phyloP scores from a whole-genome alignment of 2,113 vertebrate genomes.

The Thomomys bottae region DNA sequence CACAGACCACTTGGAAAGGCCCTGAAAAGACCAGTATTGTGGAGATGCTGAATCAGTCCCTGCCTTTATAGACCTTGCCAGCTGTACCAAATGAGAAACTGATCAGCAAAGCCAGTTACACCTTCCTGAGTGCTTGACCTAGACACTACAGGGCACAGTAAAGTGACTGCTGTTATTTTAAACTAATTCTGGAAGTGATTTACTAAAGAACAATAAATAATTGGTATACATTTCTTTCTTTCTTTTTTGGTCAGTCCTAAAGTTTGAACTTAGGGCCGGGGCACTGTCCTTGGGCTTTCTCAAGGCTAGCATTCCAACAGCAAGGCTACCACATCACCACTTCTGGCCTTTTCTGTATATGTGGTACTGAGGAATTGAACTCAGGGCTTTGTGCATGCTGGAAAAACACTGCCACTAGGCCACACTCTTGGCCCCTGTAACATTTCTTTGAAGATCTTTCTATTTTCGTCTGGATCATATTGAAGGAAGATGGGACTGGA shows the following conservation, averaged over 20 bases:
- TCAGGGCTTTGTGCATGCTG: too few species aligned
- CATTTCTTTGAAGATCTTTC: slow-evolving; percentile 14
- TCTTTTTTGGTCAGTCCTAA: too few species aligned
- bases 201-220: background rate
- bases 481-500: background rate
- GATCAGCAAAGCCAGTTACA: background rate
- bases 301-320: too few species aligned
- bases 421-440: too few species aligned
- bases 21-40: too few species aligned
- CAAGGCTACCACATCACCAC: too few species aligned
- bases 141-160: background rate
- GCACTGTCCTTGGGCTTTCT: too few species aligned
- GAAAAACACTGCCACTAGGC: too few species aligned
- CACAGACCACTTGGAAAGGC: background rate
- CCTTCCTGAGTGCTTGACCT: background rate
- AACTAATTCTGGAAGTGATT: background rate
- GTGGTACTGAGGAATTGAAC: too few species aligned
- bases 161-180: background rate
- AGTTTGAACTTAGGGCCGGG: too few species aligned
- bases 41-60: background rate
- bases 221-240: background rate
- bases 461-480: background rate
- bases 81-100: background rate
- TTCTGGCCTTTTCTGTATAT: too few species aligned
- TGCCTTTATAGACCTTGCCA: background rate